A percentile compares a stretch with the other conserved stretches of the same genome.
Conservation (phyloP, 2,888 invertebrate genomes). For the Cheilosia soror region DNA sequence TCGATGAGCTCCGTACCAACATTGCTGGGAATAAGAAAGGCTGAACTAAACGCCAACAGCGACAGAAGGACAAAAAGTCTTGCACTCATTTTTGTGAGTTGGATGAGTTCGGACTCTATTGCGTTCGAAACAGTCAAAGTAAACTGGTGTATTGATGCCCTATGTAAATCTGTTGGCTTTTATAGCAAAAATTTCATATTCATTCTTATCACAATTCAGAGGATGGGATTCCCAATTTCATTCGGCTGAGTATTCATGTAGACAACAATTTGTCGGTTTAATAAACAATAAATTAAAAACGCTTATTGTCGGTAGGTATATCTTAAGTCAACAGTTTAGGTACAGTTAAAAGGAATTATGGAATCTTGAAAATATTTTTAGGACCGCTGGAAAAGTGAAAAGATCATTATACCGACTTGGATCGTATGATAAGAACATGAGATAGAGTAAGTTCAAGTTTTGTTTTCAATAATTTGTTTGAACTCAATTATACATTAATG, state of each 20-base stretch:
- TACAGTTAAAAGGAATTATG: background rate
- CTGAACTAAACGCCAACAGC: conserved; percentile 1
- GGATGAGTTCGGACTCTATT: background rate
- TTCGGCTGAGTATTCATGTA: background rate
- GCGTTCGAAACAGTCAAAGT: background rate
- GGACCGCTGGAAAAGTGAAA: background rate
- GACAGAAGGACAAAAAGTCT: conserved; percentile 5
- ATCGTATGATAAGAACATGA: background rate
- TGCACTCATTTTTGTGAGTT: conserved; percentile 4
- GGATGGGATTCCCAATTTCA: background rate
- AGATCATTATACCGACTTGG: no score
- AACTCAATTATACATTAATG: background rate
- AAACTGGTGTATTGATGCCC: background rate
- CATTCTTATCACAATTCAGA: conserved; percentile 13
- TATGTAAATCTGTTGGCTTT: background rate
- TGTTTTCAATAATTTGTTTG: no score
- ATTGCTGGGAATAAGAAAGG: background rate
- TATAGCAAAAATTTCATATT: background rate
- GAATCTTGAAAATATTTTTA: background rate
- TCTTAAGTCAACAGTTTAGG: no score
- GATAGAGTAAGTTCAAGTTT: background rate
- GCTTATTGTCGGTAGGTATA: no score
- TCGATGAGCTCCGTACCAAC: background rate
- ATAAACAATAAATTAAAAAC: background rate
- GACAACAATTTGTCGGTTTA: background rate